Evolutionary conservation across 2,797 vertebrate genomes (phyloP).

Genomic region (Emydoidea blandingii): DNA sequence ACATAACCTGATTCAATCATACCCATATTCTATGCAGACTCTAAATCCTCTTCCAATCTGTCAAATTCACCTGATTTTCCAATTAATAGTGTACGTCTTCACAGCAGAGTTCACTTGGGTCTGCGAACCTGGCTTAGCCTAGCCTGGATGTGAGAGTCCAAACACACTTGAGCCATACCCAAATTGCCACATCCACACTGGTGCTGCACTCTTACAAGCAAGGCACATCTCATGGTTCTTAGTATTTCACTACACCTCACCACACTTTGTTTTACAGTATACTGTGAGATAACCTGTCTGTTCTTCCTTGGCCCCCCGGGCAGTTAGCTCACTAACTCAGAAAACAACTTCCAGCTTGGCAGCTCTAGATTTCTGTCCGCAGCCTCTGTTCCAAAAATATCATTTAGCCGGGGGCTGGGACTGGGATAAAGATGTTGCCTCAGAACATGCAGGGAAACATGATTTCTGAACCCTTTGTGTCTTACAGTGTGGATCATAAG

Average conservation of each 20-base stretch:
- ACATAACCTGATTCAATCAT: not conserved
- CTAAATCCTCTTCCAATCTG: not conserved
- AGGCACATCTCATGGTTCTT: not conserved
- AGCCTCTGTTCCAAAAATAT: too few species aligned
- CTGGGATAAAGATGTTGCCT: too few species aligned
- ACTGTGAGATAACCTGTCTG: not conserved
- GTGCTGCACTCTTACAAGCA: not conserved
- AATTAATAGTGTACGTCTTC: not conserved
- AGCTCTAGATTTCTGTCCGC: not conserved
- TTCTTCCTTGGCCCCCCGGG: not conserved
- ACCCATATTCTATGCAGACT: not conserved
- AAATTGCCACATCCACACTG: not conserved
- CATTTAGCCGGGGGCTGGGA: too few species aligned
- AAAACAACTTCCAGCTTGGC: not conserved
- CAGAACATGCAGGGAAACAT: too few species aligned
- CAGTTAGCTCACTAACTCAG: not conserved
- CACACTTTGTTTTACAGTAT: not conserved
- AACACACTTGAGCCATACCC: not conserved
- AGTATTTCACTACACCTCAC: not conserved
- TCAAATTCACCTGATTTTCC: not conserved
- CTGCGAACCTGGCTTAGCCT: not conserved
- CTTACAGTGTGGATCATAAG: too few species aligned
- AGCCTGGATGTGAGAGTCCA: not conserved
- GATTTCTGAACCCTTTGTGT: too few species aligned
- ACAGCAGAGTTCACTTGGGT: not conserved